Percentiles rank a stretch among this genome's conserved stretches.
These are phyloP conservation scores for Diachasma alloeum DNA, from an alignment of 1,140 invertebrate species.

Conservation along the genomic window DNA sequence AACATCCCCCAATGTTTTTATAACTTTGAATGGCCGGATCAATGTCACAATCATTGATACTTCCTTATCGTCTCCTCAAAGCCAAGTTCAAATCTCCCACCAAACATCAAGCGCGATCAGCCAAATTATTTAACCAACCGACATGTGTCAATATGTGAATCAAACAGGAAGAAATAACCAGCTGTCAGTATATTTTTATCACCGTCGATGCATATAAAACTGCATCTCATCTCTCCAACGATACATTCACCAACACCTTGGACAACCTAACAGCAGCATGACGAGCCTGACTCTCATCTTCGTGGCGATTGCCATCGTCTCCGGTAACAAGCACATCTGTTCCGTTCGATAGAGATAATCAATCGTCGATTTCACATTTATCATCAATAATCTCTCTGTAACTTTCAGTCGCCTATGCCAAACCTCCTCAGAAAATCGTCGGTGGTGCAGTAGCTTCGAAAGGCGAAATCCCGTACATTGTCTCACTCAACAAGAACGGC, in stretches of 20 bases:
- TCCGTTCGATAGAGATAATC: not conserved
- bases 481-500: not conserved
- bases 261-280: not conserved
- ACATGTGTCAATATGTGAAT: not conserved
- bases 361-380: too few species aligned
- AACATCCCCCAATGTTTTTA: not conserved
- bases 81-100: not conserved
- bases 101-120: not conserved
- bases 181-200: not conserved
- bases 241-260: not conserved
- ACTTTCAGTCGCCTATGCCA: not conserved
- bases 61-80: not conserved
- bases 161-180: not conserved
- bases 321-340: not conserved
- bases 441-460: constrained; percentile 16
- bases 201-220: not conserved
- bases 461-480: constrained; percentile 25
- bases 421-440: constrained; percentile 38
- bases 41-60: not conserved
- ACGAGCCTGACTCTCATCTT: not conserved
- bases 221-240: not conserved
- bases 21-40: not conserved
- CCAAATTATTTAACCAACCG: not conserved
- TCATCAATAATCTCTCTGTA: not conserved
- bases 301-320: not conserved